Percentiles rank a stretch among this genome's conserved stretches.
These are phyloP conservation scores for Enteromius trimaculatus DNA, from an alignment of 2,797 vertebrate genomes.

Conservation along the genomic window DNA sequence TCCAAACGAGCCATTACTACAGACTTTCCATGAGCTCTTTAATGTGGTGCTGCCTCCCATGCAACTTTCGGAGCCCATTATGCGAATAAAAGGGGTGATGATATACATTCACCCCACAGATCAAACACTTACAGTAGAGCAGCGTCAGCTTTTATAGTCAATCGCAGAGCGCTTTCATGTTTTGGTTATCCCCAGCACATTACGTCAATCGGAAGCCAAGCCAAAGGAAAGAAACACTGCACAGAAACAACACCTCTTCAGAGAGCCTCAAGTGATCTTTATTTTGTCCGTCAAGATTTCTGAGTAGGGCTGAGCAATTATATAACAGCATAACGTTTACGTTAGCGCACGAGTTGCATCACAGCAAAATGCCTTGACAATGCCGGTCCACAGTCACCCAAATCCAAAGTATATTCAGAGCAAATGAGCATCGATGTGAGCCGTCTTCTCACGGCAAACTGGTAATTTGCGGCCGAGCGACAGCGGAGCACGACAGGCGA, in stretches of 20 bases:
- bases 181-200: conserved; percentile 16
- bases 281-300: neutral
- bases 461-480: neutral
- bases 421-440: neutral
- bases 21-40: conserved; percentile 63
- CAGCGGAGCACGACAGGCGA: neutral
- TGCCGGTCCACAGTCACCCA: neutral
- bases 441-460: conserved; percentile 12
- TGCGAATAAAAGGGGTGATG: conserved; percentile 14
- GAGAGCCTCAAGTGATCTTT: neutral
- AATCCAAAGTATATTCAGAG: conserved; percentile 4
- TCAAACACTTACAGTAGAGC: conserved; percentile 1
- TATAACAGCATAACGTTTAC: neutral
- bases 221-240: conserved; percentile 22
- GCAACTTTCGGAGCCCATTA: neutral
- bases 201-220: conserved; percentile 8
- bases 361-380: neutral
- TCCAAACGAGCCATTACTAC: conserved; percentile 60
- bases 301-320: neutral
- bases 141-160: conserved; percentile 14
- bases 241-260: conserved; percentile 10
- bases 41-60: conserved; percentile 37
- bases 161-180: conserved; percentile 4
- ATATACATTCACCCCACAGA: conserved; percentile 13
- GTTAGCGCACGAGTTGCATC: neutral